phyloP scores from a whole-genome alignment of 2,888 invertebrate species.

The Scaptomyza parva region DNA sequence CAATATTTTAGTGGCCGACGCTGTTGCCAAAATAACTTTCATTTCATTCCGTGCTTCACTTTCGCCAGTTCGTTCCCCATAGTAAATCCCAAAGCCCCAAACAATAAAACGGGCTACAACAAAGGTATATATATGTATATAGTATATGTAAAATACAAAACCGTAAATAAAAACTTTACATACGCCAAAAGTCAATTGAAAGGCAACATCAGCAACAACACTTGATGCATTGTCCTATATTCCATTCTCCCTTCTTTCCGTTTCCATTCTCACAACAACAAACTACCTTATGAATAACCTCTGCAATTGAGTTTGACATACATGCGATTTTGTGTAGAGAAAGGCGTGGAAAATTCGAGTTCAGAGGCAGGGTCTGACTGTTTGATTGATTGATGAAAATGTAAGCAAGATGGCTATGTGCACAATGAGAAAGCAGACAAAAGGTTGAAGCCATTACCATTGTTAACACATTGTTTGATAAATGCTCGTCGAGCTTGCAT shows the following conservation, averaged over 20 bases:
- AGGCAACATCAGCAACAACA: constrained; percentile 20
- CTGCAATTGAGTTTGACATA: constrained; percentile 66
- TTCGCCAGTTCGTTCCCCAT: constrained; percentile 26
- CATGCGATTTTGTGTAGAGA: constrained; percentile 32
- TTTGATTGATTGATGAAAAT: constrained; percentile 53
- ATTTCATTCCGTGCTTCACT: constrained; percentile 39
- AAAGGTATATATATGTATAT: neutral
- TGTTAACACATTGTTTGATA: constrained; percentile 21
- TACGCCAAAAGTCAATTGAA: constrained; percentile 65
- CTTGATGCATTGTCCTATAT: constrained; percentile 41
- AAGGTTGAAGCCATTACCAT: constrained; percentile 13
- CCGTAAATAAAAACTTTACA: constrained; percentile 38
- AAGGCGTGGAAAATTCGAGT: neutral
- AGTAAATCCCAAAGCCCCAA: constrained; percentile 29
- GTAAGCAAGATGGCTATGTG: constrained; percentile 3
- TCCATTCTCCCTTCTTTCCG: neutral
- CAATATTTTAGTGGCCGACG: constrained; percentile 45
- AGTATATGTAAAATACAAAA: constrained; percentile 8
- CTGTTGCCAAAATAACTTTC: constrained; percentile 45
- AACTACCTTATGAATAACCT: constrained; percentile 56
- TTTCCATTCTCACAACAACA: neutral
- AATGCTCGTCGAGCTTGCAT: constrained; percentile 1
- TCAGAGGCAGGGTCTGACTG: constrained; percentile 1
- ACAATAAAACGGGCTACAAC: constrained; percentile 53
- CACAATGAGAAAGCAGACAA: neutral